Evolutionary conservation across 2,797 vertebrate genomes (phyloP).

Genomic region (Forpus xanthops): DNA sequence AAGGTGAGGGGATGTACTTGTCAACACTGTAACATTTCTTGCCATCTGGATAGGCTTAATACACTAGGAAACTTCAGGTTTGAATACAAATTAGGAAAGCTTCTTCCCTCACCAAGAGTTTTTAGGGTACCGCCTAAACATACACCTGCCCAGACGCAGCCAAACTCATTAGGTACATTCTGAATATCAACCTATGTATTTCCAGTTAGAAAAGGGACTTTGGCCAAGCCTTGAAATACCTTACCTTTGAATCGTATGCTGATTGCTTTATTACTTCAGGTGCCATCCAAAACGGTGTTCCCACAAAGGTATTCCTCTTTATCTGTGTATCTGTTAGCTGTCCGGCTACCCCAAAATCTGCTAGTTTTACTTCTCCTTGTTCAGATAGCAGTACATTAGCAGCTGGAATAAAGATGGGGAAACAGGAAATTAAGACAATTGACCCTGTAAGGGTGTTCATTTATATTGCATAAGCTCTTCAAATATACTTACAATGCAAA

Average conservation of each 20-base stretch:
- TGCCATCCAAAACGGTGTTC: constrained; percentile 99
- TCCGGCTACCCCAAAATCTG: constrained; percentile 96
- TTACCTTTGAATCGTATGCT: constrained; percentile 96
- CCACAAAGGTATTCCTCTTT: constrained; percentile 97
- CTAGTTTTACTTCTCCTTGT: constrained; percentile 96
- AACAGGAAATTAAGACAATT: not conserved
- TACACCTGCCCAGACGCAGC: not conserved
- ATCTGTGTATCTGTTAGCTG: constrained; percentile 98
- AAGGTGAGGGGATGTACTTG: not conserved
- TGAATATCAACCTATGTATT: not conserved
- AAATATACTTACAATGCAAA: not conserved
- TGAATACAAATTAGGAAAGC: not conserved
- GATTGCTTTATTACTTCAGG: constrained; percentile 99
- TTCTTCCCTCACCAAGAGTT: not conserved
- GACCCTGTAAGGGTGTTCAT: not conserved
- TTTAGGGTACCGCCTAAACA: not conserved
- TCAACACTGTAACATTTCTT: not conserved
- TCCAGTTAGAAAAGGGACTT: not conserved
- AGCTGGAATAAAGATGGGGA: constrained; percentile 63
- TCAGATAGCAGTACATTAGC: constrained; percentile 93
- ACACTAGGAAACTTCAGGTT: not conserved
- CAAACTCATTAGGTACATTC: not conserved
- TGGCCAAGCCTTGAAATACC: not conserved
- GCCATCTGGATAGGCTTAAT: not conserved
- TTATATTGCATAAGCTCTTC: not conserved